Percentiles rank a stretch among this genome's conserved stretches.
These are phyloP conservation scores for Dryocosmus kuriphilus DNA, from an alignment of 2,888 invertebrate species.

Conservation along the genomic window DNA sequence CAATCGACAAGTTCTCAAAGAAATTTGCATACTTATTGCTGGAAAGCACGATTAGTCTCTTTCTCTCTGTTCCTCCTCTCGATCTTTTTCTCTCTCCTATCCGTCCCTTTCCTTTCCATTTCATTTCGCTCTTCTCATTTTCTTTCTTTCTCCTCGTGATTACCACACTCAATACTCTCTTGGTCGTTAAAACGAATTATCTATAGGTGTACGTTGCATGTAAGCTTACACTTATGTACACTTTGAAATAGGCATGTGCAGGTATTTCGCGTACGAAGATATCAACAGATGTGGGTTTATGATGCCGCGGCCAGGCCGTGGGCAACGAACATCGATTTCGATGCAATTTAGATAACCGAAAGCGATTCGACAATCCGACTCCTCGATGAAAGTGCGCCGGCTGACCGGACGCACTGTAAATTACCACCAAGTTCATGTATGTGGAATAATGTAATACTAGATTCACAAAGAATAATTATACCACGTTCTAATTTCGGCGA, in stretches of 20 bases:
- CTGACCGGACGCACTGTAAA: slow-evolving; percentile 31
- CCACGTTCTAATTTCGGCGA: too few relatives aligned
- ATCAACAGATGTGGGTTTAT: slow-evolving; percentile 76
- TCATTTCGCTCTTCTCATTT: neutral
- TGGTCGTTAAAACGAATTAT: slow-evolving; percentile 27
- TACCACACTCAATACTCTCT: slow-evolving; percentile 5
- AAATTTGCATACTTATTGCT: slow-evolving; percentile 39
- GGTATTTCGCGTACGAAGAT: slow-evolving; percentile 51
- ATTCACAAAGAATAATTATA: too few relatives aligned
- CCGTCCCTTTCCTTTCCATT: neutral
- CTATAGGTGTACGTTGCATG: slow-evolving; percentile 1
- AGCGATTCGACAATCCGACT: slow-evolving; percentile 54
- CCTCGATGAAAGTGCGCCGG: slow-evolving; percentile 57
- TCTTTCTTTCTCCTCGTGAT: neutral
- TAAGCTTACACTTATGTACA: slow-evolving; percentile 16
- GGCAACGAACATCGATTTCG: slow-evolving; percentile 75
- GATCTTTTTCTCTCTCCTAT: neutral
- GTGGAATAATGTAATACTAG: neutral
- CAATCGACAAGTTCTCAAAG: slow-evolving; percentile 34
- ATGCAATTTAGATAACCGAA: slow-evolving; percentile 76
- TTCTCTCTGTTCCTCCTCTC: slow-evolving; percentile 16
- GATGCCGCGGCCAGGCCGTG: slow-evolving; percentile 70
- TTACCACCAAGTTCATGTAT: neutral
- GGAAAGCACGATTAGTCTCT: slow-evolving; percentile 38
- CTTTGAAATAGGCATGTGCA: neutral